Base-by-base conservation (phyloP, 2,113 vertebrate genomes). In the Xenopus borealis region DNA sequence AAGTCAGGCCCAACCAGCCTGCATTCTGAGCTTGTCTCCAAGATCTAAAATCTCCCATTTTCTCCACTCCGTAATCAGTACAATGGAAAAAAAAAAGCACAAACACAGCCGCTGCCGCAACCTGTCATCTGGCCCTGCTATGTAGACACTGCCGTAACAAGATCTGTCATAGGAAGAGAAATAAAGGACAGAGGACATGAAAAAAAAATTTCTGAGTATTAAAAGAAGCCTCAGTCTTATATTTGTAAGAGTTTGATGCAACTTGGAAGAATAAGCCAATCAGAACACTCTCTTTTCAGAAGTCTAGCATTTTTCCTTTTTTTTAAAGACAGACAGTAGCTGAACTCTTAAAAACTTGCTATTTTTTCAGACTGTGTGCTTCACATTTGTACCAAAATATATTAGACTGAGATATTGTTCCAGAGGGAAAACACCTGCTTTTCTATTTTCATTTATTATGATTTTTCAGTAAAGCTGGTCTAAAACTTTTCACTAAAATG, bases 31-130 rank as follows among this genome's bases (percentile, higher is more conserved):
- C 66, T 72, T 62, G 58, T 62, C 47, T 46, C 13, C 66, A 55
- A 33, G 66, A 65, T 80, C 69, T 73, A 47, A 33, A 62, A 52
- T 45, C 57, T 72, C 45, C 55, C 75, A 44, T 47, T 66, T 78
- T 66, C 53, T 27, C 57, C n/a, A 13, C 72, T 52, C 14, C 55
- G 16, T 13, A 45, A 71, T 40, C 23, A 47, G n/a, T 62, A 16
- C 57, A 50, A 62, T 20, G 52, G 23, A 40, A 19, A 70, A 47
- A 33, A 55, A 52, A 50, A 74, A 62, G 12, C 27, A 20, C 19
- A 46, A 33, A 70, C 47, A 40, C 33, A 69, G 9, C 61, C 58
- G 7, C 9, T 20, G 9, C 66, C 66, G 57, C 70, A 52, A 45
- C 57, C 62, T 66, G 57, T 55, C 0, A 0, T 44, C 58, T 53